Evolutionary conservation across 2,113 vertebrate species (phyloP).

Genomic region (Anguilla japonica): DNA sequence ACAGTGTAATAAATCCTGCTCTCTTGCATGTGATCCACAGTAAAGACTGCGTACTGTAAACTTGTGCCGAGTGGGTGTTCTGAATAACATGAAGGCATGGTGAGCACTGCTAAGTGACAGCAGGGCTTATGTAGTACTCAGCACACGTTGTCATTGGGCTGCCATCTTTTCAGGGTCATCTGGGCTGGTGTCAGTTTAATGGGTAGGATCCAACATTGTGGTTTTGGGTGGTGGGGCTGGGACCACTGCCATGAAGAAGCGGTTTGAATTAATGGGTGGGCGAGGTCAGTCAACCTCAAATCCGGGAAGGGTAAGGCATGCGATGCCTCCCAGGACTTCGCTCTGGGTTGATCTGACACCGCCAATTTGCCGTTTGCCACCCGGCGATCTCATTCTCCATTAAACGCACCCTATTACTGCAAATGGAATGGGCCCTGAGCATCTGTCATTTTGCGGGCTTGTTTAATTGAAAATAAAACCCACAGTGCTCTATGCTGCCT

Average conservation of each 20-base stretch:
- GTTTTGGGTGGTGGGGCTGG: background rate
- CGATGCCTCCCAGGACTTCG: background rate
- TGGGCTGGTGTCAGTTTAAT: background rate
- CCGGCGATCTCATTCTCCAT: constrained; percentile 10
- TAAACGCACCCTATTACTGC: background rate
- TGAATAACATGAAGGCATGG: background rate
- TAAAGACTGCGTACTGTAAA: background rate
- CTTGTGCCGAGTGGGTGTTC: background rate
- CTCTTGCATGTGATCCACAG: background rate
- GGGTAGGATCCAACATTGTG: background rate
- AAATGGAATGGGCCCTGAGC: constrained; percentile 13
- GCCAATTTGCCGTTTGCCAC: constrained; percentile 2
- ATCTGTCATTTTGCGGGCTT: background rate
- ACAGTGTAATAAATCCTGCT: background rate
- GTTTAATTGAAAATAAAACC: constrained; percentile 7
- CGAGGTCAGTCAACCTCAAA: background rate
- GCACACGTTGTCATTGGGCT: background rate
- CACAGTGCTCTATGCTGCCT: background rate
- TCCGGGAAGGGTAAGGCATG: background rate
- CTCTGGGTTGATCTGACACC: background rate
- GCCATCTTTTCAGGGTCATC: background rate
- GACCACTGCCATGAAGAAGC: background rate
- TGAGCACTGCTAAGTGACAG: background rate
- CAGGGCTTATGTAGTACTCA: background rate
- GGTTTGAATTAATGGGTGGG: background rate